Evolutionary conservation across 2,113 vertebrate genomes (phyloP).

Genomic region (Reinhardtius hippoglossoides): DNA sequence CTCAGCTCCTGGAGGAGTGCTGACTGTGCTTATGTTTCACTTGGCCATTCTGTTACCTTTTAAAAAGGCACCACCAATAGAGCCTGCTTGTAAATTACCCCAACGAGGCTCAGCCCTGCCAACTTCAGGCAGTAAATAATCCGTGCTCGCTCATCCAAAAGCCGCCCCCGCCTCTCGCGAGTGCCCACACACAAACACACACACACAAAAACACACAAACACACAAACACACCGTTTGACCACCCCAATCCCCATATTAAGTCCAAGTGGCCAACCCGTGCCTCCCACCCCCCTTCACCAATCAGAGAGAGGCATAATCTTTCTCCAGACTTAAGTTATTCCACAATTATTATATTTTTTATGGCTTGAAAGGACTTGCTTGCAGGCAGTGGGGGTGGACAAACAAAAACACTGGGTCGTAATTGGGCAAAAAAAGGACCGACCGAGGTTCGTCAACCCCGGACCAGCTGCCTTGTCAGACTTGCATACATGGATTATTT

Average conservation of each 20-base stretch:
- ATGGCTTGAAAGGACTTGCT: conserved; percentile 56
- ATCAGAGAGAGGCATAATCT: conserved; percentile 82
- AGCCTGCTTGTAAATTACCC: conserved; percentile 83
- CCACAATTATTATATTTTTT: conserved; percentile 76
- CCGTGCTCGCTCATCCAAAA: conserved; percentile 79
- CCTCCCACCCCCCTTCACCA: conserved; percentile 71
- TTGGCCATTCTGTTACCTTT: conserved; percentile 79
- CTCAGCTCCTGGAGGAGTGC: conserved; percentile 59
- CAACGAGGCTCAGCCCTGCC: conserved; percentile 80
- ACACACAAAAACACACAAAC: conserved; percentile 75
- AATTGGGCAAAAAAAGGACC: conserved; percentile 59
- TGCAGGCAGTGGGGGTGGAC: conserved; percentile 69
- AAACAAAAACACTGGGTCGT: conserved; percentile 63
- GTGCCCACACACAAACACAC: conserved; percentile 76
- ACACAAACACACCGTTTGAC: conserved; percentile 62
- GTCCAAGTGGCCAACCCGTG: conserved; percentile 57
- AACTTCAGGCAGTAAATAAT: conserved; percentile 86
- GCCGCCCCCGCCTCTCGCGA: conserved; percentile 77
- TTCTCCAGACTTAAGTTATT: conserved; percentile 75
- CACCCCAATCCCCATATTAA: conserved; percentile 46
- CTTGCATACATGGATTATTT: conserved; percentile 37
- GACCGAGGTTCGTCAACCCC: conserved; percentile 29
- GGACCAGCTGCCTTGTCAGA: conserved; percentile 37
- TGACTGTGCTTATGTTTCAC: conserved; percentile 74
- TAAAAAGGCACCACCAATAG: conserved; percentile 80